A percentile compares a stretch with the other conserved stretches of the same genome.
phyloP scores from a whole-genome alignment of 2,113 vertebrate species.

The Arothron firmamentum region DNA sequence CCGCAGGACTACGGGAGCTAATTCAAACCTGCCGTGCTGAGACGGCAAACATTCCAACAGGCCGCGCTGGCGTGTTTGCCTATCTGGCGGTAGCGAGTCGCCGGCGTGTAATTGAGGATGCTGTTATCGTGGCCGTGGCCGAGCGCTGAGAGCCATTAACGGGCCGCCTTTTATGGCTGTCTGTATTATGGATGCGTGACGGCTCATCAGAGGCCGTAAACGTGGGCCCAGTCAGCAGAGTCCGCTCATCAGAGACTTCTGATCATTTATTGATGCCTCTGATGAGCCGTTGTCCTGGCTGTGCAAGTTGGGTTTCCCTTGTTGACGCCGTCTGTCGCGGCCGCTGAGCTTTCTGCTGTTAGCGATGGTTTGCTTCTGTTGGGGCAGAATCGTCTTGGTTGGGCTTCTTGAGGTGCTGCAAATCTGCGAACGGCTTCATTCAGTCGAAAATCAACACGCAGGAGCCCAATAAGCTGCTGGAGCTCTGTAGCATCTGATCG shows the following conservation, averaged over 20 bases:
- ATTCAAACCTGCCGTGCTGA: slow-evolving; percentile 39
- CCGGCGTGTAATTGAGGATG: slow-evolving; percentile 63
- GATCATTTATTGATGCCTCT: slow-evolving; percentile 82
- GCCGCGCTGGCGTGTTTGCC: slow-evolving; percentile 56
- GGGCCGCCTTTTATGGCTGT: slow-evolving; percentile 68
- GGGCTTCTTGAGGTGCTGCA: too few relatives aligned
- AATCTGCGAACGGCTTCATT: too few relatives aligned
- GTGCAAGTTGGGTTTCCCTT: slow-evolving; percentile 55
- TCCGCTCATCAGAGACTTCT: slow-evolving; percentile 77
- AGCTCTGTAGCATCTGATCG: slow-evolving; percentile 11
- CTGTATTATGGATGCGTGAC: slow-evolving; percentile 71
- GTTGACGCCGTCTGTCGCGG: slow-evolving; percentile 27
- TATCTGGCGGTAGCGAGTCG: slow-evolving; percentile 59
- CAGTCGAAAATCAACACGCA: too few relatives aligned
- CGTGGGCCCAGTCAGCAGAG: slow-evolving; percentile 75
- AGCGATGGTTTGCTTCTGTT: slow-evolving; percentile 44
- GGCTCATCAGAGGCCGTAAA: slow-evolving; percentile 72
- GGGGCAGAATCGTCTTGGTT: too few relatives aligned
- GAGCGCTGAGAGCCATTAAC: slow-evolving; percentile 69
- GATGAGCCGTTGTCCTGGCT: slow-evolving; percentile 72
- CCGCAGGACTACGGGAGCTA: slow-evolving; percentile 34
- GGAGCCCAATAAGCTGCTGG: background rate
- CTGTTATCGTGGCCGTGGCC: slow-evolving; percentile 64
- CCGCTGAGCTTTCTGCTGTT: slow-evolving; percentile 55
- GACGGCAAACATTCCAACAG: slow-evolving; percentile 46